Base-by-base conservation (phyloP, 1,140 invertebrate genomes). In the Xylocopa sonorina region DNA sequence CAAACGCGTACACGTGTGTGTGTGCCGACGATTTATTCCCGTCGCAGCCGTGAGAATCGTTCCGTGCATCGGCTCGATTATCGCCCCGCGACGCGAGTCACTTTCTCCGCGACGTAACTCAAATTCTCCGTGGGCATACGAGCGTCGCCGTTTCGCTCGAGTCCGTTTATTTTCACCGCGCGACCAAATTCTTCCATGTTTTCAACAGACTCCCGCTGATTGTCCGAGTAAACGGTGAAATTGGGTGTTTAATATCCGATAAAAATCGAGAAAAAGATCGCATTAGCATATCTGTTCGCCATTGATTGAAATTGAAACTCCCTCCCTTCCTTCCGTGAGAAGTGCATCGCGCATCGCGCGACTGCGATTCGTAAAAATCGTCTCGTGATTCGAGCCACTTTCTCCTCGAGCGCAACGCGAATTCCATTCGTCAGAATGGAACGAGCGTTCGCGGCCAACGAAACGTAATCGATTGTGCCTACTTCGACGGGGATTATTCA, bases 71-170 rank as follows among this genome's bases (percentile, higher is more conserved):
- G 68, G 27, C 16, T 69, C 76, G 76, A 78, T 78, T 62, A 78
- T 62, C 76, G 57, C 53, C 14, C 21, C 46, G 48, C 60, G 50
- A 55, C 50, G 21, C 76, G 58, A 63, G 24, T 71, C 77, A 78
- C 77, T 78, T 78, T 78, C 77, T 78, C 77, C 69, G 77, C 60
- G 50, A 78, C 69, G 69, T 63, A 78, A 78, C 77, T 63, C 58
- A 57, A 78, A 78, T 78, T 78, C 75, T 60, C 50, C 68, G 32
- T 41, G 27, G 48, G 58, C 76, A 55, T 63, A 43, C 57, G 38
- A 53, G 41, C 51, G 63, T 57, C 29, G 38, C 62, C 67, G 51
- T 29, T 38, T 46, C 41, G 21, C 57, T 62, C 57, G 55, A 32
- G 53, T 12, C 18, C 32, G 48, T 62, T 72, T 41, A 71, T 71